Conservation (phyloP, 2,113 vertebrate genomes). For the Merops nubicus region DNA sequence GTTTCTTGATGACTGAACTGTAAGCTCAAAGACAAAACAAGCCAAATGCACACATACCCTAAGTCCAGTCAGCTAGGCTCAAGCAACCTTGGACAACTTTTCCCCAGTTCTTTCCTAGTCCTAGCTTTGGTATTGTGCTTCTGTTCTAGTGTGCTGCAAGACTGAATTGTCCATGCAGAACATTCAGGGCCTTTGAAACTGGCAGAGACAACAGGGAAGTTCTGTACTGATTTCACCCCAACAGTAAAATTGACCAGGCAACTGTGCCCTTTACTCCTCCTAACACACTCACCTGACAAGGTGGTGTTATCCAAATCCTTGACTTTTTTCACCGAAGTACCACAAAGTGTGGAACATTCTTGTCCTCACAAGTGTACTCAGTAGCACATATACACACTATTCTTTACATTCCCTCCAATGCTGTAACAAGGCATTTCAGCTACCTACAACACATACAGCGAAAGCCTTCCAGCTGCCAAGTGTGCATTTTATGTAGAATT, state of each 20-base stretch:
- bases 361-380: background rate
- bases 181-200: background rate
- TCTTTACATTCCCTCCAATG: background rate
- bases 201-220: background rate
- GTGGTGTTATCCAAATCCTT: background rate
- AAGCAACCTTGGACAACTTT: background rate
- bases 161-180: background rate
- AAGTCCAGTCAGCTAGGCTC: background rate
- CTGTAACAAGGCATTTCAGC: background rate
- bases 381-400: background rate
- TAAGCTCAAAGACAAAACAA: background rate
- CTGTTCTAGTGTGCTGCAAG: background rate
- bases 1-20: background rate
- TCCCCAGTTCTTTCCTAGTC: background rate
- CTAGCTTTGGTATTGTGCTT: background rate
- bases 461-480: background rate
- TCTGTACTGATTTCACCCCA: background rate
- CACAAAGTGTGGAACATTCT: background rate
- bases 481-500: background rate
- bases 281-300: background rate
- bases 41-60: background rate
- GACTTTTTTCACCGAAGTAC: background rate
- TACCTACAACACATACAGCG: background rate
- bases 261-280: background rate
- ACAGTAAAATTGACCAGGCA: background rate